Base-by-base conservation (phyloP, 37 sponge, comb jelly and placozoan species). In the Axinella damicornis region DNA sequence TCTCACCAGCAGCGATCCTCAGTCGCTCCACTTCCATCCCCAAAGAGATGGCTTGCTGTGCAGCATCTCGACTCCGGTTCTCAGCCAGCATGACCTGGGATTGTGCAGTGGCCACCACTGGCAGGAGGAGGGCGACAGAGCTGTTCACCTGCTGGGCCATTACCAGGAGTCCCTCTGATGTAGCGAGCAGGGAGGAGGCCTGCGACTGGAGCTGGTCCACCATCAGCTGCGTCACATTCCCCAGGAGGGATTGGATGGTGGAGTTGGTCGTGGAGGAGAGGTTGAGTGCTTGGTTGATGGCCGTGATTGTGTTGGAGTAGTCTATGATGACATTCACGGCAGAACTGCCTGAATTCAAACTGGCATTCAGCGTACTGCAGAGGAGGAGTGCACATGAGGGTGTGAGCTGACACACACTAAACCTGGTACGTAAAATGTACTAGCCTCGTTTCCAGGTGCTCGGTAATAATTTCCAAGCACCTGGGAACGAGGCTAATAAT, bases 271-370 rank as follows among this genome's bases (percentile, higher is more conserved):
- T 33, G 28, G 32, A 39, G 70, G 69, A 56, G 31, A 86, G n/a
- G 24, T 39, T 70, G 22, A 69, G 19, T 6, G 87, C 87, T 13
- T 54, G 34, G 18, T 67, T 5, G n/a, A 79, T 72, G 66, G 57
- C 59, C 22, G 38, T 57, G 31, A 79, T 58, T 0, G 67, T 63
- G 41, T 33, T 21, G 15, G 57, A 30, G 36, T 73, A 79, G 24
- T 87, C 69, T 21, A 79, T 63, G 21, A 87, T 69, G 35, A 53
- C 79, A 22, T 12, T 16, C 37, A 73, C 65, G 27, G 73, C 80
- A 38, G 53, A 35, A 31, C 53, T 31, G 12, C 79, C 79, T 22
- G 52, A 30, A 2, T 62, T 33, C 18, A 86, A 28, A 34, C 80
- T 79, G 12, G 74, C 60, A 25, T 32, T 21, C 52, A 87, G 54